Evolutionary conservation across 2,888 invertebrate species (phyloP), one percentile per base, ranked within the genome.

Genomic region (Orthosia cruda): DNA sequence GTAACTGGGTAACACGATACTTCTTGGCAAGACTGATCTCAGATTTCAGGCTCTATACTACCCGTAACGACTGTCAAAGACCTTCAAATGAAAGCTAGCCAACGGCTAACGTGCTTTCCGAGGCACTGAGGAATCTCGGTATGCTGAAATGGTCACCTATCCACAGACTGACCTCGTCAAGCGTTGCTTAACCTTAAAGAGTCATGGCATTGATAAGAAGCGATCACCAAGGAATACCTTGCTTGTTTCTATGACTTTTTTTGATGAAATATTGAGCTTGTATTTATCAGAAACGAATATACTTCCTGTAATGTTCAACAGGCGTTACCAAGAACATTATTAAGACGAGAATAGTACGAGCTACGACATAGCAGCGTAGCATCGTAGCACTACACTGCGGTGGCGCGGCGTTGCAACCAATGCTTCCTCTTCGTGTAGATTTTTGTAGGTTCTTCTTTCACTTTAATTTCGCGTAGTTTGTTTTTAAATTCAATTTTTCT

Each of bases 321-420:
- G 13, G 26, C 4, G 18, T n/a, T 4, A 4, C 49, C 32, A 4
- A 9, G 18, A 32, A 1, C 16, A 57, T 18, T 32, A 18, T 32
- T 71, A 40, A 16, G 5, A 4, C 2, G 3, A 59, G 40, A 20
- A 15, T 3, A 58, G 13, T 11, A n/a, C 1, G 16, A 13, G 52
- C 47, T 77, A 77, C 57, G 71, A 9, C 59, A 59, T 74, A 74
- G 32, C 74, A 2, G 9, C 52, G 67, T 74, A 74, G 26, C 74
- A 0, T n/a, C 23, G 26, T 71, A 55, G 47, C 55, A 32, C n/a
- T 58, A 9, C 9, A 7, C 32, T 2, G 32, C 18, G 13, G 23
- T 13, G 5, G 26, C 45, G 3, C 15, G 45, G 26, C 20, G 68
- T 68, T 62, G 68, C 49, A 49, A 32, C 3, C 47, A 32, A 32